These are phyloP conservation scores for Stictonetta naevosa DNA, from an alignment of 2,113 vertebrate genomes.

Conservation along the genomic window DNA sequence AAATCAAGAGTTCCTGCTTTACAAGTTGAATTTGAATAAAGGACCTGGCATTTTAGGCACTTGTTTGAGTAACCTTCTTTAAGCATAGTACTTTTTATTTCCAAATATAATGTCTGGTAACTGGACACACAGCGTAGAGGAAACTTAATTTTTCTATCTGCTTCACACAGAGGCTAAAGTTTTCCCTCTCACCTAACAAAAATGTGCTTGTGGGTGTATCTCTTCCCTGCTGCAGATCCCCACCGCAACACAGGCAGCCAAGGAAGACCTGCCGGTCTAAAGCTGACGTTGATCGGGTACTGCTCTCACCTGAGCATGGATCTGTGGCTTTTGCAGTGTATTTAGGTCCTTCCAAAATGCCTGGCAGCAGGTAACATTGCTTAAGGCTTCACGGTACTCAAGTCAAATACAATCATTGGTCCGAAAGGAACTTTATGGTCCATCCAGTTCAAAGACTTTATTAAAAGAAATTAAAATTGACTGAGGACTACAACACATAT, in stretches of 20 bases:
- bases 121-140: neutral
- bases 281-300: neutral
- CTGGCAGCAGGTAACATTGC: neutral
- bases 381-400: neutral
- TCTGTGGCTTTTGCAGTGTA: neutral
- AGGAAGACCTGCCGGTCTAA: neutral
- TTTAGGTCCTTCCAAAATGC: neutral
- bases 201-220: accelerated
- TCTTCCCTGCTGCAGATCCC: neutral
- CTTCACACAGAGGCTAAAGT: neutral
- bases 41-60: neutral
- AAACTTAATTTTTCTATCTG: neutral
- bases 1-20: neutral
- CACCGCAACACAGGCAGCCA: neutral
- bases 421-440: neutral
- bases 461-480: neutral
- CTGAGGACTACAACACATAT: neutral
- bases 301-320: neutral
- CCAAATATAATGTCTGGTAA: neutral
- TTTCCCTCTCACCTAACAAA: neutral
- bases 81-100: neutral
- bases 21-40: neutral
- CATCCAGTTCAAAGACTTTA: neutral
- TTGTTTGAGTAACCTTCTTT: neutral
- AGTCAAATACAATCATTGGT: neutral